Percentiles rank a stretch among this genome's conserved stretches.
phyloP scores from a whole-genome alignment of 2,888 invertebrate genomes.

The Mythimna vitellina region DNA sequence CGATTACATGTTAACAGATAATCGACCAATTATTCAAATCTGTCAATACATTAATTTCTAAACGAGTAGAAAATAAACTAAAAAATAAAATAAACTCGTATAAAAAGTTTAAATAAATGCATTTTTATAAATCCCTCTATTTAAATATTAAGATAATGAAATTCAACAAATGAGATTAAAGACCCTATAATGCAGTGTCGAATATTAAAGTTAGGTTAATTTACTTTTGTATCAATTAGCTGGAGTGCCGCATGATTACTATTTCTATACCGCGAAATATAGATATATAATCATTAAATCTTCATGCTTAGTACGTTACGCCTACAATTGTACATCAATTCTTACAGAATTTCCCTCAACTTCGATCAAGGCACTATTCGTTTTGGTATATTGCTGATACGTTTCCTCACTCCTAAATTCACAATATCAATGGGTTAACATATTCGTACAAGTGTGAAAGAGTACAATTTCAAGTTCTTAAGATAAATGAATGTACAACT shows the following conservation, averaged over 20 bases:
- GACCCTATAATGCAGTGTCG: constrained; percentile 73
- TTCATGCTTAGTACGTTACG: constrained; percentile 73
- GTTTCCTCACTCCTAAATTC: constrained; percentile 89
- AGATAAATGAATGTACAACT: constrained; percentile 69
- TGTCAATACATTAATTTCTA: constrained; percentile 77
- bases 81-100: constrained; percentile 82
- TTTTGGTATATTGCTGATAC: constrained; percentile 91
- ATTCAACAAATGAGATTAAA: constrained; percentile 87
- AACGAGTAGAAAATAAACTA: constrained; percentile 87
- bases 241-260: constrained; percentile 89
- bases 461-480: constrained; percentile 84
- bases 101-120: constrained; percentile 90
- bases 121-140: constrained; percentile 87
- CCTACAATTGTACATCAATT: constrained; percentile 80
- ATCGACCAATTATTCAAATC: constrained; percentile 87
- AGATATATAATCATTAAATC: constrained; percentile 88
- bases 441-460: constrained; percentile 82
- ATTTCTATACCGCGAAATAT: constrained; percentile 90
- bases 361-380: constrained; percentile 87
- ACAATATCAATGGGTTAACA: constrained; percentile 85
- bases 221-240: constrained; percentile 82
- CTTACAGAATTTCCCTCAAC: constrained; percentile 81
- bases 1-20: constrained; percentile 86
- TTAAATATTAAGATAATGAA: constrained; percentile 85
- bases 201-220: constrained; percentile 78